Evolutionary conservation across 2,113 vertebrate genomes (phyloP), one percentile per base, ranked within the genome.

Genomic region (Platysteira castanea): DNA sequence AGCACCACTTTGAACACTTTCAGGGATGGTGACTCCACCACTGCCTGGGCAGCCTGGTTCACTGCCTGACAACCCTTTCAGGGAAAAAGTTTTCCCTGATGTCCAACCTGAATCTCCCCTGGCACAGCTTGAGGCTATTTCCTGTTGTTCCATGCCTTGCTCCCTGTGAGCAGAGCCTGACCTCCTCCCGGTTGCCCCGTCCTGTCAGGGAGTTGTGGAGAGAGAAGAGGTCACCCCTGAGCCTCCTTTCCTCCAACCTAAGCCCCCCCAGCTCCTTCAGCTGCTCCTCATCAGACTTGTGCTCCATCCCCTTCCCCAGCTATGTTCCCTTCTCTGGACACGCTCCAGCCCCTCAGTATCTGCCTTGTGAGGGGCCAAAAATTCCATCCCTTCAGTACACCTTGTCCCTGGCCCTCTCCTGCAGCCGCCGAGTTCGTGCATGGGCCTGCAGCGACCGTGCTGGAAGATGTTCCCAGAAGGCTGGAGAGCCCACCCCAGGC

Each of bases 381-480:
- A 59, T 50, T 73, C 61, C 3, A 0, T 18, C 27, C 2, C 14
- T 65, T 37, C 10, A 6, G 14, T 35, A 65, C 6, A 23, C 4
- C 47, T 76, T 2, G 1, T 42, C 18, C 65, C 50, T 5, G 18
- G 30, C 27, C 28, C 17, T 33, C 35, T 89, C 41, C 70, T 27
- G 18, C 13, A 13, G 44, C 16, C 26, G 41, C 70, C 0, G 0
- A 60, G 31, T 23, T 31, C 27, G 13, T 1, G 27, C 30, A 30
- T 0, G 0, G 0, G 16, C 30, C 28, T 39, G 22, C n/a, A 87
- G 54, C 2, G 0, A 26, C 33, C 3, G 1, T 7, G 30, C 44
- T 73, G 31, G 33, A 60, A 69, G 50, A 49, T 5, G 13, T 13
- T 60, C 47, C 74, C 35, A 30, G 39, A 70, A 68, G 59, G 11